Conservation (phyloP, 2,888 invertebrate species). For the Rhagium mordax region DNA sequence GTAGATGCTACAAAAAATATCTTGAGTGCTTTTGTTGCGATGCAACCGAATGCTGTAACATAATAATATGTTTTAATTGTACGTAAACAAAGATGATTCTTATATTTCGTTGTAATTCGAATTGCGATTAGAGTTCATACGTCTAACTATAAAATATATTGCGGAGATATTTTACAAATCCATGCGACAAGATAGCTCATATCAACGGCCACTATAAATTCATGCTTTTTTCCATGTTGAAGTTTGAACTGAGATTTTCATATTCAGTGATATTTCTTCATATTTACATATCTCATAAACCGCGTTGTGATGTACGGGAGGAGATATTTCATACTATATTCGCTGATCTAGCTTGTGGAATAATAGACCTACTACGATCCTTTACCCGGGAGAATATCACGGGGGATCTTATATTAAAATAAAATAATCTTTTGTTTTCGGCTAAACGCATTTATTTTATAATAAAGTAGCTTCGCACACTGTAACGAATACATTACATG, state of each 20-base stretch:
- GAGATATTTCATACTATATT: slow-evolving; percentile 64
- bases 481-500: background rate
- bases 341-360: slow-evolving; percentile 51
- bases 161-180: slow-evolving; percentile 55
- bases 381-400: background rate
- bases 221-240: slow-evolving; percentile 60
- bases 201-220: slow-evolving; percentile 63
- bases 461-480: background rate
- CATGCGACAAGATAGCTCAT: slow-evolving; percentile 58
- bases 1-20: no score
- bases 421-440: slow-evolving; percentile 10
- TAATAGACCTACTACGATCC: slow-evolving; percentile 22
- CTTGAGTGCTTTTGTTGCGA: no score
- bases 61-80: no score
- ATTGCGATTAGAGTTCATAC: slow-evolving; percentile 15
- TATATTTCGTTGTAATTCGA: slow-evolving; percentile 1
- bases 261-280: slow-evolving; percentile 66
- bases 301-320: slow-evolving; percentile 61
- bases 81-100: no score
- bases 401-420: slow-evolving; percentile 24
- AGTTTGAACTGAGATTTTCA: slow-evolving; percentile 66
- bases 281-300: slow-evolving; percentile 69
- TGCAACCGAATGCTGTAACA: no score
- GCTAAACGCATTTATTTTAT: background rate
- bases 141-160: slow-evolving; percentile 29